Evolutionary conservation across 2,797 vertebrate genomes (phyloP).

Genomic region (Pagetopsis macropterus): DNA sequence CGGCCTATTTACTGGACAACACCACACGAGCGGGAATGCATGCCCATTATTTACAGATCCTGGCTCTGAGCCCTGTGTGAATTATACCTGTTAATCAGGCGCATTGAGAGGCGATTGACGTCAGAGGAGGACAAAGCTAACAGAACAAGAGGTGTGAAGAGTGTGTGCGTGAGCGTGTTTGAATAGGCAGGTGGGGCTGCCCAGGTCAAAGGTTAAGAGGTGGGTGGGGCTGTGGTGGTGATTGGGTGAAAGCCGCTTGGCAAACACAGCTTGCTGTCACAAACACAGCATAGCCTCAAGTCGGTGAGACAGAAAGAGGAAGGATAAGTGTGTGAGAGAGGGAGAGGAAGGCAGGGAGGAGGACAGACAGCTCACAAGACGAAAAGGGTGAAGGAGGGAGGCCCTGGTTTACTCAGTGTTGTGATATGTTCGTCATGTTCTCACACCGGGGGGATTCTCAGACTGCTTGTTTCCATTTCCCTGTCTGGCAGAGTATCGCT

Average conservation of each 20-base stretch:
- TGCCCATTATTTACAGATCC: conserved; percentile 35
- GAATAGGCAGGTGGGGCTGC: conserved; percentile 55
- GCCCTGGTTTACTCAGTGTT: conserved; percentile 64
- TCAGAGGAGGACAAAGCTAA: conserved; percentile 67
- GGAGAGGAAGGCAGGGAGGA: conserved; percentile 4
- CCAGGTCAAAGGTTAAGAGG: conserved; percentile 67
- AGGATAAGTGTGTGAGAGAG: conserved; percentile 15
- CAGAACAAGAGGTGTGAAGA: conserved; percentile 52
- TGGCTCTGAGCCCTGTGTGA: conserved; percentile 23
- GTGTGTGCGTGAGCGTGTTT: conserved; percentile 38
- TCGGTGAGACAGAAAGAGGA: conserved; percentile 41
- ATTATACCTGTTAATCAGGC: conserved; percentile 57
- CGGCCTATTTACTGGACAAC: background rate
- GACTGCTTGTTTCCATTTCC: conserved; percentile 59
- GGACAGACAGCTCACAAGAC: conserved; percentile 28
- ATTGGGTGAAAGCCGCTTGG: conserved; percentile 49
- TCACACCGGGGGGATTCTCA: conserved; percentile 57
- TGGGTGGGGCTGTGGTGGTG: conserved; percentile 29
- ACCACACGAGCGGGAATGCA: conserved; percentile 25
- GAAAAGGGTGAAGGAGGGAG: conserved; percentile 50
- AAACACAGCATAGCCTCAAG: conserved; percentile 38
- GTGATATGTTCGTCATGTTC: conserved; percentile 77
- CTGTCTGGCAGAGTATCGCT: conserved; percentile 25
- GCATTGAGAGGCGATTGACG: conserved; percentile 66
- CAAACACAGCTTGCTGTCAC: conserved; percentile 73